Evolutionary conservation across 2,888 invertebrate genomes (phyloP).

Genomic region (Andrena marginata): DNA sequence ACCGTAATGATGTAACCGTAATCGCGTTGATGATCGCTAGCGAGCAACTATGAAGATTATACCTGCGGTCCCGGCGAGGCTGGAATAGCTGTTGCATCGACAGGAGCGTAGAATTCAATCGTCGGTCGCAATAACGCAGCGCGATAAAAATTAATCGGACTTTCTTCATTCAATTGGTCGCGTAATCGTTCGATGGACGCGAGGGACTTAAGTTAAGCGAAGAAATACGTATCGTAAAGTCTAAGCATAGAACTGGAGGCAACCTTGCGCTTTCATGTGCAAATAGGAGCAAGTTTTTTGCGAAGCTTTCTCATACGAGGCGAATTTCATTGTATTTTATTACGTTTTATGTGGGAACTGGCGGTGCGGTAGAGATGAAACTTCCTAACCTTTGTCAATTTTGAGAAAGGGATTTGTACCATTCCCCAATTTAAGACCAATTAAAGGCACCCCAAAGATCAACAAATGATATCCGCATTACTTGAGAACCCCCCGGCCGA

Average conservation of each 20-base stretch:
- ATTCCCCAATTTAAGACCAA: no score
- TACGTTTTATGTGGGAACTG: no score
- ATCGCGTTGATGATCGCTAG: conserved; percentile 32
- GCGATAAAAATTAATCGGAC: conserved; percentile 25
- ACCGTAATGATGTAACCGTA: conserved; percentile 54
- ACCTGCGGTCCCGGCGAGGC: conserved; percentile 1
- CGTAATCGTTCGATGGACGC: conserved; percentile 38
- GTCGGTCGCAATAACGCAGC: conserved; percentile 16
- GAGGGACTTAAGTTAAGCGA: conserved; percentile 9
- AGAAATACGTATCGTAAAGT: conserved; percentile 38
- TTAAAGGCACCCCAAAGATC: no score
- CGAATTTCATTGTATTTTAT: no score
- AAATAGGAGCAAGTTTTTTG: neutral
- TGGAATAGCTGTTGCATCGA: conserved; percentile 21
- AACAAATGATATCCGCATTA: no score
- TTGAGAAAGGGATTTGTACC: no score
- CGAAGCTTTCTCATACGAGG: no score
- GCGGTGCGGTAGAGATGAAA: no score
- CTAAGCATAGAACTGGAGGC: neutral
- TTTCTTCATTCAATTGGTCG: neutral
- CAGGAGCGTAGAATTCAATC: conserved; percentile 8
- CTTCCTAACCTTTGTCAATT: no score
- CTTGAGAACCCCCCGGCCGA: no score
- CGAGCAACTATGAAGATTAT: conserved; percentile 39
- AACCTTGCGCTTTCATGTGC: neutral